These are phyloP conservation scores for Diorhabda sublineata DNA, from an alignment of 1,140 invertebrate species.

Conservation along the genomic window DNA sequence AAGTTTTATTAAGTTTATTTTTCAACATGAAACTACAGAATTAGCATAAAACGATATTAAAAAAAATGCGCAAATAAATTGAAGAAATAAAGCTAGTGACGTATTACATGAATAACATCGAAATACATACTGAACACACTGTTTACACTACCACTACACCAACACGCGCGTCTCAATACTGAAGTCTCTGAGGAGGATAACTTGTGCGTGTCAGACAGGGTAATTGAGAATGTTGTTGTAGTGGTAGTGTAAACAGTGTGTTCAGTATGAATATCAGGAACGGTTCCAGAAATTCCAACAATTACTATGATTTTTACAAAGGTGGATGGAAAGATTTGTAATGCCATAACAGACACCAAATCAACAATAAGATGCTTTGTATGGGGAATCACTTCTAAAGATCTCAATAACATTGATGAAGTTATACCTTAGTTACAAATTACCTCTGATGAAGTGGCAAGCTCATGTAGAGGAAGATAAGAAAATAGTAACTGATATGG, in stretches of 20 bases:
- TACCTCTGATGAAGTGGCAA: constrained; percentile 12
- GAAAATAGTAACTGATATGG: constrained; percentile 17
- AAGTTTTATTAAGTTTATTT: constrained; percentile 11
- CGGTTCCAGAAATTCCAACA: neutral
- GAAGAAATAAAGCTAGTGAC: constrained; percentile 8
- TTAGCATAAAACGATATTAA: constrained; percentile 19
- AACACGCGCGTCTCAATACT: no score
- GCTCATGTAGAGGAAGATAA: neutral
- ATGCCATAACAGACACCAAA: constrained; percentile 13
- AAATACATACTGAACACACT: neutral
- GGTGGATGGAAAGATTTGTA: constrained; percentile 17
- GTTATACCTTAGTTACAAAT: constrained; percentile 14
- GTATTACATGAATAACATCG: neutral
- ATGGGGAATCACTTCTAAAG: constrained; percentile 8
- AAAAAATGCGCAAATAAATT: constrained; percentile 4
- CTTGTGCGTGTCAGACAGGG: no score
- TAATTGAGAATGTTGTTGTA: no score
- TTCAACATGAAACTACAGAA: constrained; percentile 13
- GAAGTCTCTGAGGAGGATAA: no score
- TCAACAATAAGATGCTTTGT: constrained; percentile 17
- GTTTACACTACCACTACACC: no score
- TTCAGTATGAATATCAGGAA: neutral
- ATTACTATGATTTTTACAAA: constrained; percentile 16
- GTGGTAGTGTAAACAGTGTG: no score
- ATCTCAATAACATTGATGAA: constrained; percentile 18